These are phyloP conservation scores for Myripristis murdjan DNA, from an alignment of 2,797 vertebrate genomes.

Conservation along the genomic window DNA sequence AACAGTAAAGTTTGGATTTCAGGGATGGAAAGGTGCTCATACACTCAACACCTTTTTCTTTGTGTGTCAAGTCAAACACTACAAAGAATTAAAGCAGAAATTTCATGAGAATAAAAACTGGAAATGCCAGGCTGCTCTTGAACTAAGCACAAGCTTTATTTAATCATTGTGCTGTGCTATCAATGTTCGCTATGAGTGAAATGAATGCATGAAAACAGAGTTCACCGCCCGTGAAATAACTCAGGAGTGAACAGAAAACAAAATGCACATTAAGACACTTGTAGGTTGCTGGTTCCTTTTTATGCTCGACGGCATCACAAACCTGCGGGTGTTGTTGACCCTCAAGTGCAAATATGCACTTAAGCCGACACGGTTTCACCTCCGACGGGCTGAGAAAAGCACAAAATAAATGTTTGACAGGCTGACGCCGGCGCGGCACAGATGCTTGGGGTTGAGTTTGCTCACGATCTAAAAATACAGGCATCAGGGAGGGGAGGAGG, in stretches of 20 bases:
- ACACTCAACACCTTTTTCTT: slow-evolving; percentile 2
- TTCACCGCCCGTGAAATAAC: no score
- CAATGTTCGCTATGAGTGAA: no score
- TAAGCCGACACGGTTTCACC: neutral
- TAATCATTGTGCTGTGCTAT: no score
- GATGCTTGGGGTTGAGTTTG: neutral
- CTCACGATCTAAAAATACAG: neutral
- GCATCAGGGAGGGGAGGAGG: neutral
- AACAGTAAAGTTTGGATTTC: slow-evolving; percentile 1
- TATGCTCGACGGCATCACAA: neutral
- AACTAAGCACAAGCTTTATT: neutral
- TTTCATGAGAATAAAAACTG: no score
- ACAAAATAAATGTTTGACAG: neutral
- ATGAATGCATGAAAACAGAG: no score
- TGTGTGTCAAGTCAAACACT: neutral
- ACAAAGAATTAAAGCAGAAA: neutral
- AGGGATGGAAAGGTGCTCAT: slow-evolving; percentile 11
- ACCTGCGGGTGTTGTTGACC: neutral
- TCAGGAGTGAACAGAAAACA: neutral
- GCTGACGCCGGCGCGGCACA: slow-evolving; percentile 6
- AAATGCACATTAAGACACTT: neutral
- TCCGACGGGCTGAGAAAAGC: slow-evolving; percentile 2
- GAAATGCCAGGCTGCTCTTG: neutral
- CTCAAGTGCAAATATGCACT: neutral
- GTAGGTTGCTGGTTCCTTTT: neutral